Conservation (phyloP, 2,888 invertebrate genomes). For the Nudaria mundana region DNA sequence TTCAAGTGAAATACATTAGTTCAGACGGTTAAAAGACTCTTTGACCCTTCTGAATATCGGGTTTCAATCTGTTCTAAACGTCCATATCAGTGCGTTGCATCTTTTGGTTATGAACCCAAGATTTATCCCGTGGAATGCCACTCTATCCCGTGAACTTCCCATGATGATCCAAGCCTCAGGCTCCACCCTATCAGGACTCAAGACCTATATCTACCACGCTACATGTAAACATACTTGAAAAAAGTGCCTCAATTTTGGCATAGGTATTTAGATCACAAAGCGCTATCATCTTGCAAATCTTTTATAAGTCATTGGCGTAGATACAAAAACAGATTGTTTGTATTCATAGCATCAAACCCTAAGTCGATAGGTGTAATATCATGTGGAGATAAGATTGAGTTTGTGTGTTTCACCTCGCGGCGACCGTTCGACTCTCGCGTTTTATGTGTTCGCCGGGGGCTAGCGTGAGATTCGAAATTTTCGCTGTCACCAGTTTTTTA, state of each 20-base stretch:
- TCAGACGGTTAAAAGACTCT: too few species aligned
- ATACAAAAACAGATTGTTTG: conserved; percentile 28
- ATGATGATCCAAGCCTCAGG: conserved; percentile 22
- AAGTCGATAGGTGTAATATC: conserved; percentile 12
- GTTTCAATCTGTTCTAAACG: conserved; percentile 21
- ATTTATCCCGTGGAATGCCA: conserved; percentile 38
- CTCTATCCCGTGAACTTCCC: conserved; percentile 23
- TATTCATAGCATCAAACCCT: conserved; percentile 24
- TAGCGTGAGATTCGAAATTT: conserved; percentile 47
- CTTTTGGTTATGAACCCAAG: conserved; percentile 41
- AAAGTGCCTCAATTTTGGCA: conserved; percentile 16
- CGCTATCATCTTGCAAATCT: conserved; percentile 25
- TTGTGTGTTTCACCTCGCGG: conserved; percentile 58
- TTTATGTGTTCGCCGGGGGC: conserved; percentile 44
- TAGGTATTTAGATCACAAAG: conserved; percentile 23
- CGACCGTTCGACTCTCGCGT: conserved; percentile 37
- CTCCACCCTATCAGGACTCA: conserved; percentile 19
- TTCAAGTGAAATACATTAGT: too few species aligned
- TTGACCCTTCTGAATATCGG: too few species aligned
- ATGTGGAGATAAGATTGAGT: conserved; percentile 50
- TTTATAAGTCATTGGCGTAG: conserved; percentile 26
- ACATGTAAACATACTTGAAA: conserved; percentile 23
- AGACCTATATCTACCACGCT: conserved; percentile 10
- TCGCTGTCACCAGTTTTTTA: conserved; percentile 58
- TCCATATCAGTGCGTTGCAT: conserved; percentile 12